These are phyloP conservation scores for Epirrhoe tristata DNA, from an alignment of 2,888 invertebrate genomes.

Conservation along the genomic window DNA sequence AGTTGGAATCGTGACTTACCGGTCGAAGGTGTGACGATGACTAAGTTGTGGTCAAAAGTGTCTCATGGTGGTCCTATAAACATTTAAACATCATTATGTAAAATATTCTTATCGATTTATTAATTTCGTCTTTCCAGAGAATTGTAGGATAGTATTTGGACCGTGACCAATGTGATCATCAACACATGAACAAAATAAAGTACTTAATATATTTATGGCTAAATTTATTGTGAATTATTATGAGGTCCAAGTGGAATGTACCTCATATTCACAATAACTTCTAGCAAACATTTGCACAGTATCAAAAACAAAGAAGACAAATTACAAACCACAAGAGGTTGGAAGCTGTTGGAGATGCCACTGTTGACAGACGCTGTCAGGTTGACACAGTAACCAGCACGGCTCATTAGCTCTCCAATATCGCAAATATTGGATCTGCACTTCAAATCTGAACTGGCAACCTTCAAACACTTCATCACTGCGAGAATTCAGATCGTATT, in stretches of 20 bases:
- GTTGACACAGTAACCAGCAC: conserved; percentile 45
- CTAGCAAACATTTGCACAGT: conserved; percentile 34
- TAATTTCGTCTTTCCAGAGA: no score
- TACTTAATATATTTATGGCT: no score
- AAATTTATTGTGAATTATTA: no score
- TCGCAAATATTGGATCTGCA: conserved; percentile 60
- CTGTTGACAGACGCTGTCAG: conserved; percentile 30
- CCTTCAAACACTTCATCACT: conserved; percentile 43
- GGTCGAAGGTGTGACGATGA: not conserved
- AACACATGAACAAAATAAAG: no score
- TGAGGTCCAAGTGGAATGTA: no score
- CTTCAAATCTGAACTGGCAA: conserved; percentile 52
- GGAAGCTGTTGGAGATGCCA: conserved; percentile 33
- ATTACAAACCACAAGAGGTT: conserved; percentile 30
- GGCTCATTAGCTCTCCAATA: conserved; percentile 56
- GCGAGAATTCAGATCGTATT: conserved; percentile 36
- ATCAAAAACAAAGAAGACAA: conserved; percentile 29
- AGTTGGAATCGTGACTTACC: not conserved
- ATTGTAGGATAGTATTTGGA: no score
- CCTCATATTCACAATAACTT: no score
- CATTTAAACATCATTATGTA: not conserved
- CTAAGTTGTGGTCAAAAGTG: not conserved
- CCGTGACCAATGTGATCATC: no score
- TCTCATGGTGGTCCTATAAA: not conserved
- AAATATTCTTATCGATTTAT: no score